Evolutionary conservation across 2,797 vertebrate genomes (phyloP).

Genomic region (Xiphorhynchus erythropygius): DNA sequence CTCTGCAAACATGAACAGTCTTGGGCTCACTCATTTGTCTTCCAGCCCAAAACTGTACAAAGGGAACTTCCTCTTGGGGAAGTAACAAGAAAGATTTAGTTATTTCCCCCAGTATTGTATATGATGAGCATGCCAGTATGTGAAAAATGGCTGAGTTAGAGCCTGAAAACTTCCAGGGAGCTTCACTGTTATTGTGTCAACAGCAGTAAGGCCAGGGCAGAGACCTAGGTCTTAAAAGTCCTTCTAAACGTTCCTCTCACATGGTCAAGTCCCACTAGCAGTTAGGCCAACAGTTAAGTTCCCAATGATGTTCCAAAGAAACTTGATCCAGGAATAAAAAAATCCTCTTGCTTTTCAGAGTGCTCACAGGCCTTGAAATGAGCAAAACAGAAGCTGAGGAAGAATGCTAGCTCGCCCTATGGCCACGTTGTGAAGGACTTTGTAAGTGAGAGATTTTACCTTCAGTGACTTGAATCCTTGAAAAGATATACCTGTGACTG

Average conservation of each 20-base stretch:
- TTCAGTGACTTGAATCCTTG: slow-evolving; percentile 21
- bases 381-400: not conserved
- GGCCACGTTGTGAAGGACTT: not conserved
- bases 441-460: not conserved
- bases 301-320: not conserved
- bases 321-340: not conserved
- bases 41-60: not conserved
- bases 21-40: not conserved
- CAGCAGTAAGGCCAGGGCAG: not conserved
- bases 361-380: not conserved
- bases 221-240: not conserved
- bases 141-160: not conserved
- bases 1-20: not conserved
- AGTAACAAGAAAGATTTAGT: not conserved
- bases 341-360: not conserved
- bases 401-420: not conserved
- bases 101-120: not conserved
- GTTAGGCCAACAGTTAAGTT: not conserved
- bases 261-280: not conserved
- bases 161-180: not conserved
- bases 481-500: slow-evolving; percentile 31
- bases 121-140: not conserved
- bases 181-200: not conserved
- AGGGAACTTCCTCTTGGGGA: not conserved
- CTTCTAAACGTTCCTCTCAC: not conserved